Evolutionary conservation across 2,797 vertebrate genomes (phyloP).

Genomic region (Crotalus adamanteus): DNA sequence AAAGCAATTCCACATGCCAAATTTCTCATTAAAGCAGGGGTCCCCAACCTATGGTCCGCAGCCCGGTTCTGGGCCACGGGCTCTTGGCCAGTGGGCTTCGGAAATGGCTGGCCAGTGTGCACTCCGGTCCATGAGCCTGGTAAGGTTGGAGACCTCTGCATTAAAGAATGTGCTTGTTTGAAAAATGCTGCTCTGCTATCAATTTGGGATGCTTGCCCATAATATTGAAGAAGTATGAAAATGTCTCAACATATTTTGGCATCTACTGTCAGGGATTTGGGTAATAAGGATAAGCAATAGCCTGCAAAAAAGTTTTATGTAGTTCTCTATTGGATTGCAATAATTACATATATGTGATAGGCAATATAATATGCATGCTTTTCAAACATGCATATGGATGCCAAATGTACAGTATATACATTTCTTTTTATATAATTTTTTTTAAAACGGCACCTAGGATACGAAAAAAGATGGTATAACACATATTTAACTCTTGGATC

Average conservation of each 20-base stretch:
- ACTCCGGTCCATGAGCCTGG: too few relatives aligned
- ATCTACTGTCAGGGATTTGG: neutral
- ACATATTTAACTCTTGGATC: rapidly evolving
- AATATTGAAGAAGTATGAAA: neutral
- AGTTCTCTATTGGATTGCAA: neutral
- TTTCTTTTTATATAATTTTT: neutral
- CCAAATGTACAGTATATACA: neutral
- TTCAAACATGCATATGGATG: neutral
- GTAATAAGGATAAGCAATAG: neutral
- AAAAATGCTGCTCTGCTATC: neutral
- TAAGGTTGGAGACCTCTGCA: too few relatives aligned
- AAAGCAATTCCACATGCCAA: neutral
- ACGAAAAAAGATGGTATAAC: neutral
- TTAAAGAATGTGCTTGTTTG: neutral
- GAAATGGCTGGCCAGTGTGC: too few relatives aligned
- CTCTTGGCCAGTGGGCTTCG: too few relatives aligned
- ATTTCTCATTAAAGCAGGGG: neutral
- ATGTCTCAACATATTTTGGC: neutral
- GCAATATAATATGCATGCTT: neutral
- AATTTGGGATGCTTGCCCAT: neutral
- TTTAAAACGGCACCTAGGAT: neutral
- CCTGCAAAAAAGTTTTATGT: neutral
- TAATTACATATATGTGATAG: neutral
- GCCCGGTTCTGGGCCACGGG: too few relatives aligned
- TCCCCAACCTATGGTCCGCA: too few relatives aligned